phyloP scores from a whole-genome alignment of 1,140 invertebrate genomes.

The Limonius californicus region DNA sequence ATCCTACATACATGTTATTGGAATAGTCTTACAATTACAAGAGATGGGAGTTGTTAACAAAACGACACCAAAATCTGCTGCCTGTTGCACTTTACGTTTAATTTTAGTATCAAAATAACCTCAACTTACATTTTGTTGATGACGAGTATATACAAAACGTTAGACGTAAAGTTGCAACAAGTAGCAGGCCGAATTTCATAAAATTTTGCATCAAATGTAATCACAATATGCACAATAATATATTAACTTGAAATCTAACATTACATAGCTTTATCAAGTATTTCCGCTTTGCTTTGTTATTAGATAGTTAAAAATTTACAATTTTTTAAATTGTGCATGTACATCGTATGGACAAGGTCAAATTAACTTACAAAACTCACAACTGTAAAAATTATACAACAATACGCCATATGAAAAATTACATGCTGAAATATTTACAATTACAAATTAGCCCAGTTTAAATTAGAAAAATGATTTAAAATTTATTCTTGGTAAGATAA shows the following conservation, averaged over 20 bases:
- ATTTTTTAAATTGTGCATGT: conserved; percentile 16
- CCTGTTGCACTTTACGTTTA: conserved; percentile 1
- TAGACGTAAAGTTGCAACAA: conserved; percentile 2
- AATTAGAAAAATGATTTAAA: too few relatives aligned
- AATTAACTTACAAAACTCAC: not conserved
- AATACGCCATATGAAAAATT: too few relatives aligned
- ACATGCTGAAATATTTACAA: too few relatives aligned
- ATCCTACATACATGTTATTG: conserved; percentile 29
- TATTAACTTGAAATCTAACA: conserved; percentile 15
- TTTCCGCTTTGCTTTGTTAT: conserved; percentile 17
- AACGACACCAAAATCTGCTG: conserved; percentile 4
- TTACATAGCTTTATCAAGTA: conserved; percentile 17
- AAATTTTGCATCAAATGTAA: conserved; percentile 8
- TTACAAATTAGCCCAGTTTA: too few relatives aligned
- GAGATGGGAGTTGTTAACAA: not conserved
- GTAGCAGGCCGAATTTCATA: conserved; percentile 1
- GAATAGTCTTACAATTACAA: conserved; percentile 25
- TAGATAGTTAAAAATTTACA: conserved; percentile 18
- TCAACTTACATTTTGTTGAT: not conserved
- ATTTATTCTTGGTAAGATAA: too few relatives aligned
- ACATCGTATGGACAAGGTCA: not conserved
- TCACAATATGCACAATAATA: conserved; percentile 14
- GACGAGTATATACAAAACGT: not conserved
- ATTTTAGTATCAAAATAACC: conserved; percentile 10
- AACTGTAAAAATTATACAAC: too few relatives aligned